Percentiles rank a stretch among this genome's conserved stretches.
Conservation (phyloP, 2,888 invertebrate species). For the Trissolcus japonicus region DNA sequence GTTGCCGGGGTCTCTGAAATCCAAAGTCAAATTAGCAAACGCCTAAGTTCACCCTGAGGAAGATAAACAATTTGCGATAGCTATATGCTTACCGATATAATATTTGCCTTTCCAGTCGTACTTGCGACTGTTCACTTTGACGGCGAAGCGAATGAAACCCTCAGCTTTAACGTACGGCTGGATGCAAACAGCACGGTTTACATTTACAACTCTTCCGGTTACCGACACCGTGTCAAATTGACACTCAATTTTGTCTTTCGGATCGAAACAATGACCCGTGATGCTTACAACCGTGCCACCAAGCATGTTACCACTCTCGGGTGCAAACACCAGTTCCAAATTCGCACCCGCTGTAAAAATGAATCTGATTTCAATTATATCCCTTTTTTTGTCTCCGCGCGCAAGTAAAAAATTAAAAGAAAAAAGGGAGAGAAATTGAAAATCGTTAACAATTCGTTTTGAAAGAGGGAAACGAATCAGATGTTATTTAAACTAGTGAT, state of each 20-base stretch:
- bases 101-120: slow-evolving; percentile 94
- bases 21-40: slow-evolving; percentile 27
- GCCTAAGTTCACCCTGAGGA: neutral
- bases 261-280: slow-evolving; percentile 94
- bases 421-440: neutral
- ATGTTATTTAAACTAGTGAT: too few relatives aligned
- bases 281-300: slow-evolving; percentile 98
- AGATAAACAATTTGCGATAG: slow-evolving; percentile 1
- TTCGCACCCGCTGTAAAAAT: slow-evolving; percentile 83
- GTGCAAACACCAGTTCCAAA: slow-evolving; percentile 90
- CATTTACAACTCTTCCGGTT: slow-evolving; percentile 85
- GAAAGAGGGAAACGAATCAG: too few relatives aligned
- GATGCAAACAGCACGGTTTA: slow-evolving; percentile 91
- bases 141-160: slow-evolving; percentile 91
- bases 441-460: neutral
- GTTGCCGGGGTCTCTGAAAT: slow-evolving; percentile 89
- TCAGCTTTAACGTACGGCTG: slow-evolving; percentile 92
- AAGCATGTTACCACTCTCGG: slow-evolving; percentile 97
- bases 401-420: too few relatives aligned
- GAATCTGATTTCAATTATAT: neutral
- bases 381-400: too few relatives aligned
- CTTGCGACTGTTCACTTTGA: slow-evolving; percentile 85
- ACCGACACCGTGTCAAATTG: slow-evolving; percentile 90
- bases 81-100: slow-evolving; percentile 86
- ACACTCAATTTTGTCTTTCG: slow-evolving; percentile 86